Base-by-base conservation (phyloP, 2,113 vertebrate genomes). In the Tetrax tetrax region DNA sequence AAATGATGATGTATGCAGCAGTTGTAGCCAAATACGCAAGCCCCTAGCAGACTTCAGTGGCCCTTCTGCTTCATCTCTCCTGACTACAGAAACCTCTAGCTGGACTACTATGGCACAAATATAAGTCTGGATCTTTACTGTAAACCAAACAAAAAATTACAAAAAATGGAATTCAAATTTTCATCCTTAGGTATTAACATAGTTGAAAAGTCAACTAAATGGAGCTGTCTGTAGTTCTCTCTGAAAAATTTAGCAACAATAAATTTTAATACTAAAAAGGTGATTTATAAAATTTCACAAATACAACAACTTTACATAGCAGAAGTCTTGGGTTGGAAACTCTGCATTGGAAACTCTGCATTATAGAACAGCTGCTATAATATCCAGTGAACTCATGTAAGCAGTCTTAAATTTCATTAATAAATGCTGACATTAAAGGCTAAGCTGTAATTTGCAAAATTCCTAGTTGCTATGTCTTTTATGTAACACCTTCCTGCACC, bases 401-500 rank as follows among this genome's bases (percentile, higher is more conserved):
- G 74, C 35, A 63, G 38, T 33, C 78, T 68, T 38, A 61, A 18
- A 85, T 20, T 47, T 91, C 70, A 77, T 54, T 93, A 92, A 74
- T 65, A 79, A 82, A 77, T 22, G 69, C 65, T 69, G 83, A 47
- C 54, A 81, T 72, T 93, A 80, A 94, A 92, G 71, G 59, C 57
- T 65, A 35, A 79, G 28, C 47, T 80, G 72, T 48, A 86, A 93
- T 93, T 66, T 86, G 66, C 48, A 56, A 75, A 75, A 80, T 87
- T 83, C 64, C 61, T 64, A 93, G 89, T 60, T 95, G 77, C 71
- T 37, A 53, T 6, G 12, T 43, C 43, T 90, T 89, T 54, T 35
- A 60, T 14, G 72, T 60, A 94, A 91, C 83, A 94, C 92, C 78
- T 76, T 83, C 69, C 80, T 64, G 28, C n/a, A 75, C 41, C 83